Evolutionary conservation across 2,888 invertebrate genomes (phyloP), one percentile per base, ranked within the genome.

Genomic region (Cephus sareptanus): DNA sequence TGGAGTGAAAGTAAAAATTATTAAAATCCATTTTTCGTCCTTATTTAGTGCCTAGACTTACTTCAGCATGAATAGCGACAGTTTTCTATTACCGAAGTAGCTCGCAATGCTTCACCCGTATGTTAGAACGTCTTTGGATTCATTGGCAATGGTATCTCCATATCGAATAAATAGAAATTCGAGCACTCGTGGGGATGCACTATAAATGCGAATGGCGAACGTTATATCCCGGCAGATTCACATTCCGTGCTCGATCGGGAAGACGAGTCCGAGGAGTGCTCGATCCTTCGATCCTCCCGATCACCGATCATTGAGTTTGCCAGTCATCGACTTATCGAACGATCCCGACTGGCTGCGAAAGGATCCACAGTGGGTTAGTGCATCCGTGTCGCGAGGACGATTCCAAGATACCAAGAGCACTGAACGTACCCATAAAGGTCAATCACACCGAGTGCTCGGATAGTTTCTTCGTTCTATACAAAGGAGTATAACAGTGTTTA

Each of bases 181-280:
- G 40, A 56, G 40, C 40, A 56, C 40, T 15, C 33, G 83, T 82
- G 82, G 81, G 83, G 83, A 82, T 84, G 82, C 80, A 81, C 84
- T 82, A 84, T 84, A 84, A 83, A 83, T 82, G 83, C 79, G 82
- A 80, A 84, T 83, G 84, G 81, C 81, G 82, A 84, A 81, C 80
- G 81, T 80, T 75, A 76, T 78, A 77, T 81, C 79, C 77, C 80
- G 78, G 78, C 83, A 84, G 84, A 84, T 83, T 77, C 80, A 75
- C 80, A 76, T 79, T 35, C 75, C 81, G 79, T 76, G 78, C 81
- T 81, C 81, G 82, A 80, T 81, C 81, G 82, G 80, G 82, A 37
- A 74, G 75, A 80, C 77, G 78, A 80, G 79, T 75, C 75, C 69
- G 79, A 78, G 71, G 78, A 81, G 69, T 75, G 75, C 77, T 81